Conservation (phyloP, 53 echinoderm and acorn worm species). For the Crossaster papposus region DNA sequence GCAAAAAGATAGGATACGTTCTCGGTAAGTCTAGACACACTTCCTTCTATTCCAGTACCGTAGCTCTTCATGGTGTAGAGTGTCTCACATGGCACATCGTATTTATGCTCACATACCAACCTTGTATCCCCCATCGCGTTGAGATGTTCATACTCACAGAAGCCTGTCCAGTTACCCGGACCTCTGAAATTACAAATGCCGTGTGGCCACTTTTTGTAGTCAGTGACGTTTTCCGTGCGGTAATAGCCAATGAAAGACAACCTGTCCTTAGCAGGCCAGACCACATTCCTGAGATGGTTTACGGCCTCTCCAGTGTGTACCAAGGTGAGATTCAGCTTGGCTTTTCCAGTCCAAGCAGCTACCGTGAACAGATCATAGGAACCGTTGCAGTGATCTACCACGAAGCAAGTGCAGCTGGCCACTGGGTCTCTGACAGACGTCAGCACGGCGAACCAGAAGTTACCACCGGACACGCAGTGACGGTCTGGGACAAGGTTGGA, state of each 20-base stretch:
- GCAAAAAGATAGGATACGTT: slow-evolving; percentile 22
- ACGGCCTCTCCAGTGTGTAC: slow-evolving; percentile 42
- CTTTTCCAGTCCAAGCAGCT: slow-evolving; percentile 41
- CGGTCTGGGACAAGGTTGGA: slow-evolving; percentile 4
- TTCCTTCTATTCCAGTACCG: not conserved
- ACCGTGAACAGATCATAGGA: slow-evolving; percentile 27
- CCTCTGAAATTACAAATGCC: slow-evolving; percentile 5
- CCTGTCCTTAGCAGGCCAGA: slow-evolving; percentile 6
- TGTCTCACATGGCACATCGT: slow-evolving; percentile 8
- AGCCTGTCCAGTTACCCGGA: slow-evolving; percentile 12
- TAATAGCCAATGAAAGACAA: slow-evolving; percentile 19
- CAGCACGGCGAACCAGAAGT: slow-evolving; percentile 40
- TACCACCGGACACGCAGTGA: slow-evolving; percentile 27
- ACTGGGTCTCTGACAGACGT: not conserved
- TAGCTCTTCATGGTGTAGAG: not conserved
- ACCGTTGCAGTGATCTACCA: slow-evolving; percentile 41
- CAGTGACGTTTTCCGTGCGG: not conserved
- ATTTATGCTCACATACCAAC: not conserved
- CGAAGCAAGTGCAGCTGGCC: slow-evolving; percentile 25
- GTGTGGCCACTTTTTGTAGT: not conserved
- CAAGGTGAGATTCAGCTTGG: slow-evolving; percentile 15
- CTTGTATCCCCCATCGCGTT: slow-evolving; percentile 29
- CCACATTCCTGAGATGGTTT: slow-evolving; percentile 19
- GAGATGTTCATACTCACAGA: slow-evolving; percentile 5
- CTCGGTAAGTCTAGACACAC: not conserved